These are phyloP conservation scores for Timandra comae DNA, from an alignment of 2,888 invertebrate species.

Conservation along the genomic window DNA sequence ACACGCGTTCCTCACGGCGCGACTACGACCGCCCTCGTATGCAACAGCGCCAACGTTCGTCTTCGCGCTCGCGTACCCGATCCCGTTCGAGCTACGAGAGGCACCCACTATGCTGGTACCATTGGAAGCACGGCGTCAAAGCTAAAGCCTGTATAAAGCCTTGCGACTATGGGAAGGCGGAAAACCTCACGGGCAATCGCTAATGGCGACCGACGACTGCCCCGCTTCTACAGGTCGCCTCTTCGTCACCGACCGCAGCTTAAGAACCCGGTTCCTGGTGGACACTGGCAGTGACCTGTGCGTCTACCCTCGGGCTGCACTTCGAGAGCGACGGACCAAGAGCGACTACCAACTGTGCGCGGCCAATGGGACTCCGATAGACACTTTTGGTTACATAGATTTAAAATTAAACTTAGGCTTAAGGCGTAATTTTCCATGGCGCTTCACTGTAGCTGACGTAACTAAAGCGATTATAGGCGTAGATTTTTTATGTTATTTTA, in stretches of 20 bases:
- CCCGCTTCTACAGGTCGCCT: constrained; percentile 18
- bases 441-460: constrained; percentile 26
- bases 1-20: background rate
- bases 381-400: constrained; percentile 20
- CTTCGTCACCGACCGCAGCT: constrained; percentile 16
- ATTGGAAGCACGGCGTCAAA: constrained; percentile 8
- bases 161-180: constrained; percentile 13
- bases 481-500: constrained; percentile 20
- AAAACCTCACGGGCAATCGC: constrained; percentile 12
- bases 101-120: constrained; percentile 22
- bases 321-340: constrained; percentile 10
- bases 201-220: constrained; percentile 19
- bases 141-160: constrained; percentile 14
- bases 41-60: background rate
- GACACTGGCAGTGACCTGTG: constrained; percentile 23
- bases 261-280: constrained; percentile 12
- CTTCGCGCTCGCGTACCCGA: constrained; percentile 1
- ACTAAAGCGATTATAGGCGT: constrained; percentile 27
- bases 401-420: constrained; percentile 22
- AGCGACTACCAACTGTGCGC: constrained; percentile 15
- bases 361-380: constrained; percentile 22
- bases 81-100: constrained; percentile 13
- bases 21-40: background rate
- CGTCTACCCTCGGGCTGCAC: constrained; percentile 11
- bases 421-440: constrained; percentile 22